These are phyloP conservation scores for Aspidoscelis tigris DNA, from an alignment of 2,113 vertebrate genomes.

Conservation along the genomic window DNA sequence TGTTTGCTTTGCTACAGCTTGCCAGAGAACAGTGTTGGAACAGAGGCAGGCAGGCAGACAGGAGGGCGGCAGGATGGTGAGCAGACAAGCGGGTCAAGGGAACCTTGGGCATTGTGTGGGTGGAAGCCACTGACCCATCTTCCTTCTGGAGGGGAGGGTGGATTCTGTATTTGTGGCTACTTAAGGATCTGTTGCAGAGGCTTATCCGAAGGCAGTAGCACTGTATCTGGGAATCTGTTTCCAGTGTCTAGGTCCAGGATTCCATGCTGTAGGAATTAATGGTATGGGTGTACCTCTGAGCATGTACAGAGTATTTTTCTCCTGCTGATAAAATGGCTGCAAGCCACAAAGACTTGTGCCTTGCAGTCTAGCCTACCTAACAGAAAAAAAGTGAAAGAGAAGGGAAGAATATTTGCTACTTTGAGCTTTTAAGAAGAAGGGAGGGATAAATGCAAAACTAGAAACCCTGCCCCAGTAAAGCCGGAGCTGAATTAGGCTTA, in stretches of 20 bases:
- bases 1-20: background rate
- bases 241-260: background rate
- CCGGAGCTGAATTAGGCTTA: too few relatives aligned
- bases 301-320: background rate
- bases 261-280: background rate
- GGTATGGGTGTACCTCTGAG: background rate
- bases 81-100: background rate
- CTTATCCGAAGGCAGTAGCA: background rate
- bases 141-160: background rate
- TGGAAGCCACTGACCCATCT: background rate
- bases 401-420: too few relatives aligned
- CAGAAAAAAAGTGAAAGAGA: too few relatives aligned
- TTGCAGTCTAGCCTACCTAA: too few relatives aligned
- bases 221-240: background rate
- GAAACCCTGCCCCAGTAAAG: too few relatives aligned
- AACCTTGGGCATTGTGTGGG: too few relatives aligned
- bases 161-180: background rate
- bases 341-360: too few relatives aligned
- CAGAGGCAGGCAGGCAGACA: background rate
- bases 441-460: too few relatives aligned
- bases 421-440: too few relatives aligned
- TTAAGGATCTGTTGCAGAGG: background rate
- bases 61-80: constrained; percentile 2
- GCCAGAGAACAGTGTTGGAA: background rate
- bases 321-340: background rate